Evolutionary conservation across 2,888 invertebrate genomes (phyloP).

Genomic region (Apamea epomidion): DNA sequence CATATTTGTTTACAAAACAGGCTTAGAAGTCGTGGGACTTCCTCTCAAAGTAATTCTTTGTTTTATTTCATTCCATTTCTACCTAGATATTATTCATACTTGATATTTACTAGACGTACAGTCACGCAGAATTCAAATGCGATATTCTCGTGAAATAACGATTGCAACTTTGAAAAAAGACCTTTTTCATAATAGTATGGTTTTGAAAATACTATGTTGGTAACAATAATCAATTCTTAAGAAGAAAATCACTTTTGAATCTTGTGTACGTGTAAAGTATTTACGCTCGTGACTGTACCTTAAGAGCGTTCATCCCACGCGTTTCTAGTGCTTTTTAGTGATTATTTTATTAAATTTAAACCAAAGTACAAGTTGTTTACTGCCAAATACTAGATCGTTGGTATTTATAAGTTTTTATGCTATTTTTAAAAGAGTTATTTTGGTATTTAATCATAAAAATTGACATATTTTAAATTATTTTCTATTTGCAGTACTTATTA

Average conservation of each 20-base stretch:
- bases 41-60: conserved; percentile 3
- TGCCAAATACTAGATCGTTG: too few relatives aligned
- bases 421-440: too few relatives aligned
- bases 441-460: too few relatives aligned
- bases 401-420: too few relatives aligned
- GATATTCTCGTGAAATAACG: neutral
- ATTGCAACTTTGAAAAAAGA: neutral
- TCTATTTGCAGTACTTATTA: too few relatives aligned
- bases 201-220: neutral
- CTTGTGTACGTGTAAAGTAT: neutral
- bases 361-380: too few relatives aligned
- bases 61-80: conserved; percentile 23
- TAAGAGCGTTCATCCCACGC: too few relatives aligned
- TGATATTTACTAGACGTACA: neutral
- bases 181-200: neutral
- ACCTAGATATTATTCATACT: neutral
- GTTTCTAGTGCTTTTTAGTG: too few relatives aligned
- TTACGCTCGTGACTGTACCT: neutral
- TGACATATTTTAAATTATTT: too few relatives aligned
- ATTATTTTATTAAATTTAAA: too few relatives aligned
- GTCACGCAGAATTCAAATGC: neutral
- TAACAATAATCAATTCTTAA: neutral
- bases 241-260: neutral
- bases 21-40: neutral
- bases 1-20: conserved; percentile 37